These are phyloP conservation scores for Pseudobourletiella spinata DNA, from an alignment of 1,140 invertebrate species.

Conservation along the genomic window DNA sequence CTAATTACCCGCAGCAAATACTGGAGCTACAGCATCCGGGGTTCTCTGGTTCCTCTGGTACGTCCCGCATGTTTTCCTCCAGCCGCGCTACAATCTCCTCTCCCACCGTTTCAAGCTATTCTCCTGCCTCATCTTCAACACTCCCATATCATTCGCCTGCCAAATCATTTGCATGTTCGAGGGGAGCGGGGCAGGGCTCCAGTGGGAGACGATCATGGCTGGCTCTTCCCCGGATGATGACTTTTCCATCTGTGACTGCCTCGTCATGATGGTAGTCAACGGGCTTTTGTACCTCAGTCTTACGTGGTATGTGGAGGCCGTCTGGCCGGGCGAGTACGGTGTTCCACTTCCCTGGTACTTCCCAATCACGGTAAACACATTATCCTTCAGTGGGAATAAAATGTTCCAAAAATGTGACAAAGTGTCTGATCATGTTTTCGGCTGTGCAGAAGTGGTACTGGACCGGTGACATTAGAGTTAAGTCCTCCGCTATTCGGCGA, in stretches of 20 bases:
- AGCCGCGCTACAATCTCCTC: constrained; percentile 51
- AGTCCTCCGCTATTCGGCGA: constrained; percentile 38
- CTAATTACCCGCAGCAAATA: too few relatives aligned
- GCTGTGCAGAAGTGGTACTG: constrained; percentile 39
- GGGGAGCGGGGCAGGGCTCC: constrained; percentile 53
- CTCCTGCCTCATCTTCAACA: constrained; percentile 57
- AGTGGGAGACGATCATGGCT: constrained; percentile 63
- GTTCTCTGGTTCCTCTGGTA: constrained; percentile 65
- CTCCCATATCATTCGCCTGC: constrained; percentile 66
- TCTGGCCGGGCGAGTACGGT: constrained; percentile 44
- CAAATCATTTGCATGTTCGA: constrained; percentile 56
- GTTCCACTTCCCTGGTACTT: constrained; percentile 46
- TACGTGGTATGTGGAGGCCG: constrained; percentile 50
- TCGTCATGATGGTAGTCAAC: constrained; percentile 57
- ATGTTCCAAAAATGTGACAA: too few relatives aligned
- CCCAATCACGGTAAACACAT: constrained; percentile 40
- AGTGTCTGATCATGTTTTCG: too few relatives aligned
- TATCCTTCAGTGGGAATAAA: too few relatives aligned
- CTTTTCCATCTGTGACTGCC: constrained; percentile 55
- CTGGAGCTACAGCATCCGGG: constrained; percentile 56
- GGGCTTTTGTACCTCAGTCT: constrained; percentile 55
- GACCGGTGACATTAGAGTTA: constrained; percentile 30
- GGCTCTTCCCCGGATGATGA: constrained; percentile 61
- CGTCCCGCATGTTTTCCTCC: constrained; percentile 58
- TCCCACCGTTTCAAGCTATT: constrained; percentile 46